Conservation (phyloP, 2,888 invertebrate genomes). For the Danaus chrysippus region DNA sequence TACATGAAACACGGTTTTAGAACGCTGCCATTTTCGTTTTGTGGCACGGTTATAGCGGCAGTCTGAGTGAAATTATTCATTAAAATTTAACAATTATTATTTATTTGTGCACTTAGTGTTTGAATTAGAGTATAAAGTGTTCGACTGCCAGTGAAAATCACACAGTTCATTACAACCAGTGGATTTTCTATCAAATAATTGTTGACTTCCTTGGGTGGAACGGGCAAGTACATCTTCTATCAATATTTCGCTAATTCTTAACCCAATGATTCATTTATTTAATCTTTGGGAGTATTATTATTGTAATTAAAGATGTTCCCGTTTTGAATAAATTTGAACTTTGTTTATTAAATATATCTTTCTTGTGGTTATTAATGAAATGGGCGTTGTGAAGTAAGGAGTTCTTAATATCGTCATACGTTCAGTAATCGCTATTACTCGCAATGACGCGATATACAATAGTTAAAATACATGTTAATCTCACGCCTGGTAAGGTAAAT, state of each 20-base stretch:
- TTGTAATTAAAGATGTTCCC: neutral
- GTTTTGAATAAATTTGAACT: neutral
- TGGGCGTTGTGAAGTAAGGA: constrained; percentile 66
- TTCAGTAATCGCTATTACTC: constrained; percentile 12
- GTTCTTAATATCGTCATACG: constrained; percentile 45
- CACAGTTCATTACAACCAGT: constrained; percentile 43
- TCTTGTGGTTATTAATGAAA: constrained; percentile 38
- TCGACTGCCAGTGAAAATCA: constrained; percentile 43
- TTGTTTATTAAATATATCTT: neutral
- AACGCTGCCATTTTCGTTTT: constrained; percentile 79
- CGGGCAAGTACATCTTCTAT: constrained; percentile 66
- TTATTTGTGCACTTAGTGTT: constrained; percentile 45
- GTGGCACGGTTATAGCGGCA: constrained; percentile 72
- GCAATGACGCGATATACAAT: neutral
- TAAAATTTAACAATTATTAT: constrained; percentile 44
- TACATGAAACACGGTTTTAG: constrained; percentile 31
- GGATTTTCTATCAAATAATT: constrained; percentile 48
- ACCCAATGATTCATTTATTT: constrained; percentile 34
- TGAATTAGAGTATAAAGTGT: constrained; percentile 45
- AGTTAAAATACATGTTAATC: neutral
- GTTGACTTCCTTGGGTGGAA: constrained; percentile 67
- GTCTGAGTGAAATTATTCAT: constrained; percentile 53
- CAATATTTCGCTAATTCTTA: constrained; percentile 51
- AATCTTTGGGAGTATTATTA: constrained; percentile 9
- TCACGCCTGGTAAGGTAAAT: constrained; percentile 24